A percentile compares a stretch with the other conserved stretches of the same genome.
These are phyloP conservation scores for Acrossocheilus wenchowensis DNA, from an alignment of 2,797 vertebrate species.

Conservation along the genomic window DNA sequence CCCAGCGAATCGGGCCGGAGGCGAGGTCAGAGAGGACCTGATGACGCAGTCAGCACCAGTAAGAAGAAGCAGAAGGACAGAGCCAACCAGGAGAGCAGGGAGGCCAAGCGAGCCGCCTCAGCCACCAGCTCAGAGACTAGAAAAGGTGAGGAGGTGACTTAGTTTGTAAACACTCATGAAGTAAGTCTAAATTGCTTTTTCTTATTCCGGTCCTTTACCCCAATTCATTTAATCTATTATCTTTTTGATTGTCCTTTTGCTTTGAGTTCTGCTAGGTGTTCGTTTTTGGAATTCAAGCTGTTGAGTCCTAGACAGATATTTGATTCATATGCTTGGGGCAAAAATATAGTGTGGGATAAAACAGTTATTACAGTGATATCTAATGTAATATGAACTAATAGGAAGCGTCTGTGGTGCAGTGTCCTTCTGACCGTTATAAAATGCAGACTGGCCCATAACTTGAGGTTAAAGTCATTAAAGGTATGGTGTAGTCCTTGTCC, in stretches of 20 bases:
- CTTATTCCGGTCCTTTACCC: background rate
- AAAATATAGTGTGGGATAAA: background rate
- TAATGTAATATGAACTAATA: background rate
- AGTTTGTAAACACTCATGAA: background rate
- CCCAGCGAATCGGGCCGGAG: conserved; percentile 80
- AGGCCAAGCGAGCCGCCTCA: conserved; percentile 81
- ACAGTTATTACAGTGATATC: background rate
- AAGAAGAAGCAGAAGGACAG: conserved; percentile 98
- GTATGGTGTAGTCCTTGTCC: background rate
- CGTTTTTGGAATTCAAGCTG: background rate
- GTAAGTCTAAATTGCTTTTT: background rate
- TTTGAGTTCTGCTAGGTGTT: background rate
- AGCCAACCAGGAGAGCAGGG: conserved; percentile 94
- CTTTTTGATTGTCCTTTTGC: background rate
- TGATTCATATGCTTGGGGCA: background rate
- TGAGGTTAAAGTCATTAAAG: conserved; percentile 30
- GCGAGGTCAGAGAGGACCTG: conserved; percentile 81
- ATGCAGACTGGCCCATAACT: background rate
- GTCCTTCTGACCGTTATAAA: conserved; percentile 25
- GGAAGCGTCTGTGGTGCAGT: conserved; percentile 14
- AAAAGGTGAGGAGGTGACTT: conserved; percentile 77
- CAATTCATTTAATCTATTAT: background rate
- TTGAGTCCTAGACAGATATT: conserved; percentile 2
- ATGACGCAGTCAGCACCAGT: conserved; percentile 83
- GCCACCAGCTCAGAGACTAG: conserved; percentile 71